Evolutionary conservation across 2,797 vertebrate species (phyloP), one percentile per base, ranked within the genome.

Genomic region (Cercopithecus diana): DNA sequence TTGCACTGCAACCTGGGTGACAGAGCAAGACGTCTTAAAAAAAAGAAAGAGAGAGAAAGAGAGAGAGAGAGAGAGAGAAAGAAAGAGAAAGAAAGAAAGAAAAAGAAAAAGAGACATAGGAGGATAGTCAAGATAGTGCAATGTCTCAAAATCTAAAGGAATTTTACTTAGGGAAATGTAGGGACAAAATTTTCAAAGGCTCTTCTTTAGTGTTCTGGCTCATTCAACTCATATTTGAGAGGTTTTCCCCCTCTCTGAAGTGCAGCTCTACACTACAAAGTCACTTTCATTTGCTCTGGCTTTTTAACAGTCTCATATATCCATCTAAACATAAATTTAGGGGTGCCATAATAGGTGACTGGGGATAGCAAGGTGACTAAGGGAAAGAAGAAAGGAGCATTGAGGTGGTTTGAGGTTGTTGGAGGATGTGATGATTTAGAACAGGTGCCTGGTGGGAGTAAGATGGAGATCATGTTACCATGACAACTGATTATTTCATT

Each of bases 401-500:
- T 94, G 75, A 95, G 84, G 93, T 97, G 95, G 52, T 76, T 75
- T 82, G 73, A 90, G 73, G 73, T 95, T 95, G 87, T 82, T 94
- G 90, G 77, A 93, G 77, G 82, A 95, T 86, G 84, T 87, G 67
- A 96, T 95, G 90, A 97, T 97, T 98, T 97, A 85, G 82, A 98
- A 97, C 97, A 97, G 95, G 97, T 97, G 97, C 96, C 90, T 97
- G 88, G 97, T 97, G 98, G 97, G 97, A 96, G 97, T 96, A 96
- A 96, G 92, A 97, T 97, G 88, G 96, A 97, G 92, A 96, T 97
- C 48, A n/a, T 83, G 98, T 98, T 98, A 92, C 98, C 96, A 98
- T 98, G 97, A 96, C 98, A 98, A 98, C 97, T 95, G 97, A 98
- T 98, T 96, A 95, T 97, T 97, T 97, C 96, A 97, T 98, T 97